A percentile compares a stretch with the other conserved stretches of the same genome.
phyloP scores from a whole-genome alignment of 2,888 invertebrate genomes.

The Torymus tubicola region DNA sequence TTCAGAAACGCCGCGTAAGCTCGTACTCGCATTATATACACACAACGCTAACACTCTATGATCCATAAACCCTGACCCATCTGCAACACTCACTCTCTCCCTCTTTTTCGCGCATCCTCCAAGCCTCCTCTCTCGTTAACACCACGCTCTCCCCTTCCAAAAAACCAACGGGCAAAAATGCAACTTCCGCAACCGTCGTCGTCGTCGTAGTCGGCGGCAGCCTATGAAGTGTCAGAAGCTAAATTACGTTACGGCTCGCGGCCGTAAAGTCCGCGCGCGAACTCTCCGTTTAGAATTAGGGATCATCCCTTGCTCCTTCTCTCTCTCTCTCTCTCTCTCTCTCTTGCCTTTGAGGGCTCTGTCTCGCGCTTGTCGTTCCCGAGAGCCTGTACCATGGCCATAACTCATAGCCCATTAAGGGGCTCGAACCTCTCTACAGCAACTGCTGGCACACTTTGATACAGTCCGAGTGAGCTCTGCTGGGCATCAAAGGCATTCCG shows the following conservation, averaged over 20 bases:
- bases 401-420: slow-evolving; percentile 75
- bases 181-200: slow-evolving; percentile 7
- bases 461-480: slow-evolving; percentile 63
- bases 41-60: neutral
- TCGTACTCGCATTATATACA: too few species aligned
- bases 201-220: slow-evolving; percentile 25
- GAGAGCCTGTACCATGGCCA: slow-evolving; percentile 59
- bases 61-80: neutral
- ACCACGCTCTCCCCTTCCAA: neutral
- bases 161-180: neutral
- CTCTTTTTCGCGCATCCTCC: neutral
- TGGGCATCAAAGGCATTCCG: slow-evolving; percentile 73
- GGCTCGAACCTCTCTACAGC: neutral
- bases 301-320: slow-evolving; percentile 36
- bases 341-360: slow-evolving; percentile 38
- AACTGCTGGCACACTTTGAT: slow-evolving; percentile 70
- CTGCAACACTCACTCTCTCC: neutral
- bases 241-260: slow-evolving; percentile 61
- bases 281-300: slow-evolving; percentile 61
- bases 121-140: slow-evolving; percentile 20
- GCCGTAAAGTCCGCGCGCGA: slow-evolving; percentile 59
- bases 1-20: too few species aligned
- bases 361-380: slow-evolving; percentile 17
- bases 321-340: neutral
- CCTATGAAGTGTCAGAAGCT: slow-evolving; percentile 60